Evolutionary conservation across 1,140 invertebrate species (phyloP).

Genomic region (Panagrolaimus sp.): DNA sequence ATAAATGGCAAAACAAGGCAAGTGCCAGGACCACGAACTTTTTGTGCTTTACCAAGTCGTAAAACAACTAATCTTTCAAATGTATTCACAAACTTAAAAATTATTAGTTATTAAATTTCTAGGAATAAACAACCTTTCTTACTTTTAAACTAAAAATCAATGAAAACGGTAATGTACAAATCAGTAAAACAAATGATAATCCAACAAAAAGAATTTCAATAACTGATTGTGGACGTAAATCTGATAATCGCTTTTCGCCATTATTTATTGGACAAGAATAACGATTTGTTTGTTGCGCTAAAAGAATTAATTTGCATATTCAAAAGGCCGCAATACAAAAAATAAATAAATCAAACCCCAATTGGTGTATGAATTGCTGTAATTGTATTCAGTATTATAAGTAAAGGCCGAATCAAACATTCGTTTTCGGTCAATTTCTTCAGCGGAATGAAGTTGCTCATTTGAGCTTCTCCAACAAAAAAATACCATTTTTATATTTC

Average conservation of each 20-base stretch:
- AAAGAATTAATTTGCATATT: conserved; percentile 15
- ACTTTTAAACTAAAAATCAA: conserved; percentile 45
- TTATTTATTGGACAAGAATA: neutral
- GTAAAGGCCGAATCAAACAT: conserved; percentile 34
- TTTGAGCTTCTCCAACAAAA: conserved; percentile 14
- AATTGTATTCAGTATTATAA: conserved; percentile 44
- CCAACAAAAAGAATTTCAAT: conserved; percentile 23
- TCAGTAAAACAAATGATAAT: conserved; percentile 27
- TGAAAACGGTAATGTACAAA: conserved; percentile 40
- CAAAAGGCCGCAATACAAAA: conserved; percentile 16
- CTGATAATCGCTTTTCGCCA: conserved; percentile 16
- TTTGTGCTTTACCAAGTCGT: conserved; percentile 33
- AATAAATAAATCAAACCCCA: conserved; percentile 22
- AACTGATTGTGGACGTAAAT: conserved; percentile 11
- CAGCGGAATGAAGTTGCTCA: neutral
- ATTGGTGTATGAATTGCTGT: conserved; percentile 27
- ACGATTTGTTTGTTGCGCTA: conserved; percentile 16
- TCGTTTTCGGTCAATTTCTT: neutral
- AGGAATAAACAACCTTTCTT: neutral
- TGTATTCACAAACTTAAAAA: conserved; percentile 39
- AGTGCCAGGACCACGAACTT: conserved; percentile 35
- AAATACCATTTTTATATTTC: neutral
- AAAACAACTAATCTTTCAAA: conserved; percentile 41
- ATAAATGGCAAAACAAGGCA: conserved; percentile 42
- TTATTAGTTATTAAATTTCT: neutral